Evolutionary conservation across 2,888 invertebrate species (phyloP).

Genomic region (Lasioglossum leucozonium): DNA sequence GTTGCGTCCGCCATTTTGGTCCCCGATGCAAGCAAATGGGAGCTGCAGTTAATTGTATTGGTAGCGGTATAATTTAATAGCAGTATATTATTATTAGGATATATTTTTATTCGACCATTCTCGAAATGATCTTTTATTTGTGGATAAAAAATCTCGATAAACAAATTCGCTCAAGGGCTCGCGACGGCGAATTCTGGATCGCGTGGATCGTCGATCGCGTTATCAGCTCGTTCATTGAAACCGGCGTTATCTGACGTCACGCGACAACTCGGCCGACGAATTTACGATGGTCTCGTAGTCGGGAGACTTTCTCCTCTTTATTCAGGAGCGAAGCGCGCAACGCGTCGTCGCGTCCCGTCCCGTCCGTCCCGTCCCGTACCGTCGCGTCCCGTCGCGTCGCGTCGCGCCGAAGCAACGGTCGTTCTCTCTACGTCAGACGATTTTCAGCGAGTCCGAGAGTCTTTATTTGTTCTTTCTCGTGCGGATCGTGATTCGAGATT

Average conservation of each 20-base stretch:
- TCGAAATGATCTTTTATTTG: too few species aligned
- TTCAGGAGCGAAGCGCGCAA: neutral
- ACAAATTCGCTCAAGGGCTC: neutral
- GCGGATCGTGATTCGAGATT: conserved; percentile 15
- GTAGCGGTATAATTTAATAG: neutral
- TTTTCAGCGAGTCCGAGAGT: neutral
- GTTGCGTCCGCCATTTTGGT: neutral
- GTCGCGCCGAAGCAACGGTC: neutral
- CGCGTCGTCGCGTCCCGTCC: neutral
- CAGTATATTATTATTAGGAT: too few species aligned
- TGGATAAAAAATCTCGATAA: neutral
- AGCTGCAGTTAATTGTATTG: neutral
- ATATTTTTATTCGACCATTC: too few species aligned
- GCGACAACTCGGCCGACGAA: neutral
- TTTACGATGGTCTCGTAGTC: conserved; percentile 5
- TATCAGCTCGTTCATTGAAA: conserved; percentile 7
- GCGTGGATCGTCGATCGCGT: neutral
- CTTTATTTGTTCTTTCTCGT: conserved; percentile 20
- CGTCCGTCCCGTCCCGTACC: neutral
- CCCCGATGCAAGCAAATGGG: too few species aligned
- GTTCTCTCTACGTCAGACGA: neutral
- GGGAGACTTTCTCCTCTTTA: conserved; percentile 20
- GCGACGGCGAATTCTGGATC: neutral
- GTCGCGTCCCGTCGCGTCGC: too few species aligned
- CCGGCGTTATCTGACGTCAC: neutral